These are phyloP conservation scores for Drosophila cognata DNA, from an alignment of 2,888 invertebrate genomes.

Conservation along the genomic window DNA sequence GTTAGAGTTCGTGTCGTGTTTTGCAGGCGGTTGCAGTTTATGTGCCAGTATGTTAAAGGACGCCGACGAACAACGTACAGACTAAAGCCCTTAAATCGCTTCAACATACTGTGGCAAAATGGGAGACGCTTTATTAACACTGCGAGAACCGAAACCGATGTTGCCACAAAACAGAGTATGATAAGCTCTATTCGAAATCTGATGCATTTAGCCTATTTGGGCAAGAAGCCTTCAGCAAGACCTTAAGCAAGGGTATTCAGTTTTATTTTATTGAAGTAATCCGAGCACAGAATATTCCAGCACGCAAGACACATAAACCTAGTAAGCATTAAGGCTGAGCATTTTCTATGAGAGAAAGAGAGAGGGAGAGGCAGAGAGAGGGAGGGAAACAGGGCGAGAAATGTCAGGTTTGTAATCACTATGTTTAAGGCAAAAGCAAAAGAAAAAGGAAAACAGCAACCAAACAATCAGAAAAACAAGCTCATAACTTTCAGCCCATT, in stretches of 20 bases:
- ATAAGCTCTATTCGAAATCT: constrained; percentile 18
- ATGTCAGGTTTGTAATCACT: neutral
- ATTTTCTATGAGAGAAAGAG: neutral
- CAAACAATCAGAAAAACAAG: neutral
- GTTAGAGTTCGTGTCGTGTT: constrained; percentile 46
- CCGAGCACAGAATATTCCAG: neutral
- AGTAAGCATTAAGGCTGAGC: neutral
- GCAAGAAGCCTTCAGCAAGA: neutral
- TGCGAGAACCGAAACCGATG: constrained; percentile 27
- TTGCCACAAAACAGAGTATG: constrained; percentile 10
- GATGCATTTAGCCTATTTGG: neutral
- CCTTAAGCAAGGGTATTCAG: neutral
- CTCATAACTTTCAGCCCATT: neutral
- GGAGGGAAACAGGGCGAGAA: neutral
- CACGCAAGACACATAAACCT: too few species aligned
- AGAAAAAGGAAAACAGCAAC: neutral
- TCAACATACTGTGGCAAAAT: constrained; percentile 39
- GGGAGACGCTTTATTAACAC: constrained; percentile 28
- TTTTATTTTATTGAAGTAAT: neutral
- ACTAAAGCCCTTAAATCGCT: constrained; percentile 38
- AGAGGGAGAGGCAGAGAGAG: neutral
- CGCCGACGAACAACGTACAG: constrained; percentile 26
- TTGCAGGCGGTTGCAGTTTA: constrained; percentile 64
- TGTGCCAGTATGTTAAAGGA: constrained; percentile 63
- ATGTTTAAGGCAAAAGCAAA: neutral